Evolutionary conservation across 2,113 vertebrate genomes (phyloP), one percentile per base, ranked within the genome.

Genomic region (Corynorhinus townsendii): DNA sequence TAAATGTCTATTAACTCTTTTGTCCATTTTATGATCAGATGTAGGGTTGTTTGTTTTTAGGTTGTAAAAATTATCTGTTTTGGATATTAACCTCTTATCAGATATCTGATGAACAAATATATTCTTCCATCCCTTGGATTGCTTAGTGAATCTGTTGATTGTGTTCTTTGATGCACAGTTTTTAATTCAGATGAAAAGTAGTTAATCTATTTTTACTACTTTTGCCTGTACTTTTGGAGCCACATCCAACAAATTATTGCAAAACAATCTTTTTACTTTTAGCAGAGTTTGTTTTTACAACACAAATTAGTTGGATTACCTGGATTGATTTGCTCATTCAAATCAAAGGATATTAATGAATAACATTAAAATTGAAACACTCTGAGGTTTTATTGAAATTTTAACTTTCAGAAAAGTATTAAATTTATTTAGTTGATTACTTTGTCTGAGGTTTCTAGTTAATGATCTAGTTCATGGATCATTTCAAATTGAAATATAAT

Each of bases 301-400:
- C 79, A 49, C 49, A 95, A 93, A 96, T 91, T 72, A 80, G 45
- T 83, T 89, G 49, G 75, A 93, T 59, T 88, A 82, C 16, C 28
- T 79, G 54, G 35, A 89, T 90, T 95, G 84, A 92, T 95, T 96
- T 92, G 40, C 45, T 90, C 26, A 82, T 86, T 91, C 38, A 54
- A 95, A 92, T 88, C 59, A 90, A 3, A 94, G 16, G 47, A 68
- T 90, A 69, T 90, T 94, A 90, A 89, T 94, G 30, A 94, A 91
- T 81, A 93, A 95, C 93, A 82, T 64, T 68, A 62, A 86, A 82
- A 69, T 17, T 96, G 33, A 26, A 28, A 88, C 64, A 76, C 20
- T 72, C 33, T 87, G 24, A 40, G 28, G 4, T 87, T 88, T 95
- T 92, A 81, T 26, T 90, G 72, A 80, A 86, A 79, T 3, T 91